Conservation (phyloP, 2,888 invertebrate species). For the Incurvaria masculella region DNA sequence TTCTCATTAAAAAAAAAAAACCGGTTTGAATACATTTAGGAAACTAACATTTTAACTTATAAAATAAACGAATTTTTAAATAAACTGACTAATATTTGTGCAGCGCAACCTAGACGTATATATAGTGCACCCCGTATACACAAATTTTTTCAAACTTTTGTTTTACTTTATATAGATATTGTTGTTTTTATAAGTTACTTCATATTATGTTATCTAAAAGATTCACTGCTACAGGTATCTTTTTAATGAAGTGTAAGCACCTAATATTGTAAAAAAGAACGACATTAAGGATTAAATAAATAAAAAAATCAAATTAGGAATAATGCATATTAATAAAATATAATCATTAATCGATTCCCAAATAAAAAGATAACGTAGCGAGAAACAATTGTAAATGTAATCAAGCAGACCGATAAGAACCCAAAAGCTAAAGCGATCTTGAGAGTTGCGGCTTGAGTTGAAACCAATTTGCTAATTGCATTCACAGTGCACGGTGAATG, state of each 20-base stretch:
- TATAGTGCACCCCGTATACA: too few relatives aligned
- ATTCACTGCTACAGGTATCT: too few relatives aligned
- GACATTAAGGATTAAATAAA: too few relatives aligned
- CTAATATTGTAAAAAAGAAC: too few relatives aligned
- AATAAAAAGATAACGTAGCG: neutral
- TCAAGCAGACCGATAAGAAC: neutral
- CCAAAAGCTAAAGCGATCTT: neutral
- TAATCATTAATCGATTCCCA: constrained; percentile 4
- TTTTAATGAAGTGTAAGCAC: too few relatives aligned
- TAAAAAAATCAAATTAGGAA: neutral
- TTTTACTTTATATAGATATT: neutral
- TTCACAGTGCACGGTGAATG: constrained; percentile 30
- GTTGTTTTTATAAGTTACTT: neutral
- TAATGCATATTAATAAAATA: neutral
- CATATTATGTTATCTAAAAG: constrained; percentile 13
- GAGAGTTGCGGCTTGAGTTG: constrained; percentile 20
- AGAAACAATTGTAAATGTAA: neutral
- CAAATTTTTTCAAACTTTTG: too few relatives aligned
- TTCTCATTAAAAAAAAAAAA: too few relatives aligned
- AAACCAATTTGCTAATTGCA: constrained; percentile 37
- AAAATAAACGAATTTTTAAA: too few relatives aligned
- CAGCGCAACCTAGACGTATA: too few relatives aligned
- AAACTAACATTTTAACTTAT: too few relatives aligned
- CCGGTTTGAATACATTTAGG: too few relatives aligned
- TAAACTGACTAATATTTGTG: too few relatives aligned